Evolutionary conservation across 2,797 vertebrate species (phyloP).

Genomic region (Fistularia tabacaria): DNA sequence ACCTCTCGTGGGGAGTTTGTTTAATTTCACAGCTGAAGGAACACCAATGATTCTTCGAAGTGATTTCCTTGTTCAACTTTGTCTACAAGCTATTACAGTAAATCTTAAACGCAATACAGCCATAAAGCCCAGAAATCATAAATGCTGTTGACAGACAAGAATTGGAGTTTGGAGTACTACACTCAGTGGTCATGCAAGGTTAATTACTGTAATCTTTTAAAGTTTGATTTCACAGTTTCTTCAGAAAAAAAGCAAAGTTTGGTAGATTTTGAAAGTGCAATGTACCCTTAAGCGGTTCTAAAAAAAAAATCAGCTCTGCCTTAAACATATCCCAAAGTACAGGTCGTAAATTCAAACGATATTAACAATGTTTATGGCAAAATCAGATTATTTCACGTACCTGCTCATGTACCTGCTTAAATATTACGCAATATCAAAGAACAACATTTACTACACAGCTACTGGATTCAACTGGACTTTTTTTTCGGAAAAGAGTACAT

Average conservation of each 20-base stretch:
- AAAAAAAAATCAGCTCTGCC: too few relatives aligned
- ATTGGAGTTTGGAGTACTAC: conserved; percentile 37
- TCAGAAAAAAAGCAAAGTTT: background rate
- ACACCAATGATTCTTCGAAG: conserved; percentile 67
- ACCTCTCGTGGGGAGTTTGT: conserved; percentile 68
- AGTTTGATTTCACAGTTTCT: conserved; percentile 15
- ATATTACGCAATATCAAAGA: too few relatives aligned
- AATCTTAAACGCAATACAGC: conserved; percentile 55
- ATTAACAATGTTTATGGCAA: too few relatives aligned
- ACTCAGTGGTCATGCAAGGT: conserved; percentile 32
- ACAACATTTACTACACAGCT: too few relatives aligned
- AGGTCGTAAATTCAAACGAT: too few relatives aligned
- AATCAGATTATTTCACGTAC: too few relatives aligned
- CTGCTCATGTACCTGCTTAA: too few relatives aligned
- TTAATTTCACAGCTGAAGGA: conserved; percentile 75
- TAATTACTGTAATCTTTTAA: conserved; percentile 39
- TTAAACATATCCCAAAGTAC: too few relatives aligned
- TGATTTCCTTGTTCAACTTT: conserved; percentile 67
- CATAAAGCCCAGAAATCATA: conserved; percentile 55
- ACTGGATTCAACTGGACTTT: too few relatives aligned
- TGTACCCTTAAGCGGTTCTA: too few relatives aligned
- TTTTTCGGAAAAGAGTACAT: too few relatives aligned
- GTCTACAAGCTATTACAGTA: conserved; percentile 66
- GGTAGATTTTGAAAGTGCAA: background rate
- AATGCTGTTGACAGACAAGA: conserved; percentile 52